Percentiles rank a stretch among this genome's conserved stretches.
phyloP scores from a whole-genome alignment of 2,888 invertebrate genomes.

The Bellardia bayeri region DNA sequence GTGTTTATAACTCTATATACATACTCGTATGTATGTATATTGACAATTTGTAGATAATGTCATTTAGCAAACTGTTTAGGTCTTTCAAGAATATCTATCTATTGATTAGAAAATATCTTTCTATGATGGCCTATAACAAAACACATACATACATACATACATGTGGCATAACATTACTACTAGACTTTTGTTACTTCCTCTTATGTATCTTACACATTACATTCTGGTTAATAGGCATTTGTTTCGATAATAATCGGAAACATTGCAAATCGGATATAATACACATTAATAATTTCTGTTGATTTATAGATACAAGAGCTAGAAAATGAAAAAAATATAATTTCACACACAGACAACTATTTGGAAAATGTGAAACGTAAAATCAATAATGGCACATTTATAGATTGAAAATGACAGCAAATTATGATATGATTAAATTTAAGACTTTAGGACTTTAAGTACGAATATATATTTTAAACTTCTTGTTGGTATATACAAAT shows the following conservation, averaged over 20 bases:
- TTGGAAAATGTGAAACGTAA: not conserved
- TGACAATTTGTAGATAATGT: constrained; percentile 49
- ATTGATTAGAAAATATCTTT: constrained; percentile 23
- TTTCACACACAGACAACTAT: not conserved
- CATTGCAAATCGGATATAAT: constrained; percentile 48
- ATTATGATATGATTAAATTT: constrained; percentile 7
- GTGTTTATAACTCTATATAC: not conserved
- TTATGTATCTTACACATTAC: not conserved
- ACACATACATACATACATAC: not conserved
- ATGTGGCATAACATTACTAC: not conserved
- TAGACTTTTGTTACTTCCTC: not conserved
- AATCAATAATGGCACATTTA: constrained; percentile 25
- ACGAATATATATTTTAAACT: constrained; percentile 18
- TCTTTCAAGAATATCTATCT: constrained; percentile 12
- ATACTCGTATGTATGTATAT: not conserved
- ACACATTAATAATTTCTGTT: constrained; percentile 49
- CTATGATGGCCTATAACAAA: not conserved
- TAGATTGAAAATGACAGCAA: constrained; percentile 23
- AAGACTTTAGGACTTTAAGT: not conserved
- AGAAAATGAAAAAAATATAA: not conserved
- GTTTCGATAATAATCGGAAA: constrained; percentile 41
- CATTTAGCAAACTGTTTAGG: constrained; percentile 31
- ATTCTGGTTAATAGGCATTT: not conserved
- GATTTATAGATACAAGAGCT: constrained; percentile 40
- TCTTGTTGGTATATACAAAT: not conserved